phyloP scores from a whole-genome alignment of 1,140 invertebrate species.

The Heliconius himera region DNA sequence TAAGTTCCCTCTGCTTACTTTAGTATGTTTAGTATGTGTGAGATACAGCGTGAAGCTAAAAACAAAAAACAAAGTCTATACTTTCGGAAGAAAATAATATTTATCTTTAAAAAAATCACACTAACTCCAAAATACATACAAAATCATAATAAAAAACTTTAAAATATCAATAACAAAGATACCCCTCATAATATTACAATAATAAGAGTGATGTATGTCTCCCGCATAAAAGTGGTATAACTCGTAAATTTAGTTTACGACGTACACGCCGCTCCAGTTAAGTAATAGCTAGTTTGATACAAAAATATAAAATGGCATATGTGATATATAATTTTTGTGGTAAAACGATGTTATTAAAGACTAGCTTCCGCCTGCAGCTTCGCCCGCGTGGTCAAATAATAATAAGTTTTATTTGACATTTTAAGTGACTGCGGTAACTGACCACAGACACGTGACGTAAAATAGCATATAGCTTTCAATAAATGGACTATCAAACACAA shows the following conservation, averaged over 20 bases:
- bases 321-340: neutral
- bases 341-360: neutral
- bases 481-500: too few species aligned
- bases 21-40: neutral
- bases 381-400: too few species aligned
- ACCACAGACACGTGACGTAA: too few species aligned
- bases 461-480: too few species aligned
- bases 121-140: neutral
- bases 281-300: constrained; percentile 1
- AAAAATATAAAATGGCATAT: constrained; percentile 8
- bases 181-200: neutral
- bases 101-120: too few species aligned
- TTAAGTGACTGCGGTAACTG: too few species aligned
- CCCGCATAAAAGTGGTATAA: constrained; percentile 1
- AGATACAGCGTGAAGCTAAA: neutral
- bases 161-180: neutral
- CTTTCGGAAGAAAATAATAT: neutral
- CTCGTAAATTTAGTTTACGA: constrained; percentile 9
- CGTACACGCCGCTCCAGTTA: neutral
- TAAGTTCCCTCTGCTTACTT: neutral
- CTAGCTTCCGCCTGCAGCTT: neutral
- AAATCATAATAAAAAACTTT: neutral
- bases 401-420: too few species aligned
- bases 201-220: neutral
- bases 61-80: too few species aligned